Percentiles rank a stretch among this genome's conserved stretches.
Evolutionary conservation across 2,797 vertebrate species (phyloP).

Genomic region (Eupleurogrammus muticus): DNA sequence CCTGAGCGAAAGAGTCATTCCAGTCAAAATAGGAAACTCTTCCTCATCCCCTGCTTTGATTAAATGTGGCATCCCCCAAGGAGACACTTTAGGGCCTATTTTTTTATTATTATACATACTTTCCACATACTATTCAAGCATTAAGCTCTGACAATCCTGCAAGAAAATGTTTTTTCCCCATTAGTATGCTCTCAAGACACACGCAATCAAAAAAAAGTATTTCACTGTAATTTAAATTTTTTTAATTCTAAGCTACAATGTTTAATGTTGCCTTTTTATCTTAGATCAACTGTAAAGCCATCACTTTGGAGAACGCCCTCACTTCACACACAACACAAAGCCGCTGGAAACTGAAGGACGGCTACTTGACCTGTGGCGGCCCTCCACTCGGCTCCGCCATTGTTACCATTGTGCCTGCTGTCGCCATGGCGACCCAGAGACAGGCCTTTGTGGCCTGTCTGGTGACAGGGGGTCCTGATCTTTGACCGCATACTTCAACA

Average conservation of each 20-base stretch:
- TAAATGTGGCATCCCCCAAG: too few species aligned
- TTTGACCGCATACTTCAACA: constrained; percentile 46
- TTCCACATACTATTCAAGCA: background rate
- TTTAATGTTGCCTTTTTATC: background rate
- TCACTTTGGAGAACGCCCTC: background rate
- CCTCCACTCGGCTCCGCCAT: constrained; percentile 21
- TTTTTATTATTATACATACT: too few species aligned
- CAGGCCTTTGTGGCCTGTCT: constrained; percentile 31
- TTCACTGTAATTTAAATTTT: background rate
- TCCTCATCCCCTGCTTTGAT: too few species aligned
- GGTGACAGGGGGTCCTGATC: constrained; percentile 46
- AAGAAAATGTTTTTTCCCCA: background rate
- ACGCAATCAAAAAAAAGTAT: background rate
- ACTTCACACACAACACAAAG: constrained; percentile 20
- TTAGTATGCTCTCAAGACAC: background rate
- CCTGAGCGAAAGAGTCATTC: too few species aligned
- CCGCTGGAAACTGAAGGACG: constrained; percentile 26
- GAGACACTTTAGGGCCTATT: too few species aligned
- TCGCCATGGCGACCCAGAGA: constrained; percentile 56
- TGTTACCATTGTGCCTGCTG: constrained; percentile 41
- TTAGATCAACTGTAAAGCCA: background rate
- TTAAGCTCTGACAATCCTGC: too few species aligned
- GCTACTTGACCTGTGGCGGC: constrained; percentile 55
- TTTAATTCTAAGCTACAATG: background rate
- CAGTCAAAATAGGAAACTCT: too few species aligned